These are phyloP conservation scores for Bufo gargarizans DNA, from an alignment of 2,113 vertebrate genomes.

Conservation along the genomic window DNA sequence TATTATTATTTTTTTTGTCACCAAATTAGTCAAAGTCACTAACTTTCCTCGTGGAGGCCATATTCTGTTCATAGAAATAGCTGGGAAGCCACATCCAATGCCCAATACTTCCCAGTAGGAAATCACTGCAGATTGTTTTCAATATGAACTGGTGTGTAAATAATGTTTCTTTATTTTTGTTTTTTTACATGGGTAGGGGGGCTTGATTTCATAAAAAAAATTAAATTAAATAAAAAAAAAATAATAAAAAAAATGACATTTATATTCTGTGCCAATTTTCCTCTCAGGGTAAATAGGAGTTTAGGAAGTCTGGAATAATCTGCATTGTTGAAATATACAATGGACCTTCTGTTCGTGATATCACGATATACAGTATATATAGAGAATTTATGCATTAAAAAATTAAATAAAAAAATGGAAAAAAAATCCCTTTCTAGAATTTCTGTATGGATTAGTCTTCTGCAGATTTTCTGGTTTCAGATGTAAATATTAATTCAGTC, in stretches of 20 bases:
- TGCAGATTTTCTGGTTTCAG: background rate
- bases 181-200: background rate
- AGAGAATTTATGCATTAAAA: slow-evolving; percentile 36
- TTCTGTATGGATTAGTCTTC: background rate
- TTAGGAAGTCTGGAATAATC: slow-evolving; percentile 37
- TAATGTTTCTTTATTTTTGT: background rate
- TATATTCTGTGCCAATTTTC: slow-evolving; percentile 61
- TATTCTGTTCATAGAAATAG: background rate
- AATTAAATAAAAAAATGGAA: background rate
- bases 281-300: slow-evolving; percentile 68
- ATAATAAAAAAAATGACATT: slow-evolving; percentile 10
- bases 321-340: background rate
- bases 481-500: background rate
- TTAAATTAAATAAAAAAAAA: background rate
- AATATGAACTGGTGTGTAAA: background rate
- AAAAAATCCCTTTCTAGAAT: slow-evolving; percentile 1
- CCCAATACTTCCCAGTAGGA: background rate
- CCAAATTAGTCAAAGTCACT: background rate
- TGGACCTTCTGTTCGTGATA: slow-evolving; percentile 36
- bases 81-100: background rate
- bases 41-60: background rate
- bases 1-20: background rate
- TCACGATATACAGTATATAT: slow-evolving; percentile 54
- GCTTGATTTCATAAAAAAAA: slow-evolving; percentile 7
- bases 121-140: background rate